Percentiles rank a stretch among this genome's conserved stretches.
Conservation (phyloP, 2,888 invertebrate genomes). For the Tetrapedia diversipes region DNA sequence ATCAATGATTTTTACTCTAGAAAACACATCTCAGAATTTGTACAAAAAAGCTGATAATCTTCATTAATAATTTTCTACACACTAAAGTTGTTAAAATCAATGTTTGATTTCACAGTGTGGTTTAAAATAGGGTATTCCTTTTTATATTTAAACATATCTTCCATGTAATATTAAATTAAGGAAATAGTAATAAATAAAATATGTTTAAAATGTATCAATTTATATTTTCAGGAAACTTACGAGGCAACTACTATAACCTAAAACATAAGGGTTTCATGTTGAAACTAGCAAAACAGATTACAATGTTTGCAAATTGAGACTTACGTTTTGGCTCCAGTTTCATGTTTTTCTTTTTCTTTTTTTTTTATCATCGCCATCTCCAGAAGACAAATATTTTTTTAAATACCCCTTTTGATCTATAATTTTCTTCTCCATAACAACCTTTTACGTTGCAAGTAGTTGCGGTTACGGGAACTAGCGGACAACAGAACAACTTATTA, state of each 20-base stretch:
- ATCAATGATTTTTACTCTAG: constrained; percentile 92
- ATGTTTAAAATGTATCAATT: constrained; percentile 20
- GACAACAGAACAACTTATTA: neutral
- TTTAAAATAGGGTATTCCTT: constrained; percentile 17
- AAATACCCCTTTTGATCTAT: constrained; percentile 91
- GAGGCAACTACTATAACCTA: constrained; percentile 74
- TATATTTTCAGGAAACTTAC: constrained; percentile 31
- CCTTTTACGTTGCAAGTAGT: neutral
- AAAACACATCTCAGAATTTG: constrained; percentile 76
- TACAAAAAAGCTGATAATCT: constrained; percentile 31
- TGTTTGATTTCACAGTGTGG: constrained; percentile 1
- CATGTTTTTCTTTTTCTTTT: constrained; percentile 86
- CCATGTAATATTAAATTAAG: constrained; percentile 12
- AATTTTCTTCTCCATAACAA: constrained; percentile 77
- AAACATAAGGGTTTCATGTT: constrained; percentile 68
- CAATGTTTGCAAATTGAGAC: constrained; percentile 58
- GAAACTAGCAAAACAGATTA: constrained; percentile 40
- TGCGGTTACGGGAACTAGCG: too few species aligned
- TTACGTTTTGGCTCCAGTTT: constrained; percentile 77
- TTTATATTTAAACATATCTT: constrained; percentile 11
- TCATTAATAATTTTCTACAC: constrained; percentile 21
- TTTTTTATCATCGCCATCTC: constrained; percentile 86
- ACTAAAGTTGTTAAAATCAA: constrained; percentile 18
- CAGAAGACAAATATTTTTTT: constrained; percentile 89
- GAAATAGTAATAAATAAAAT: constrained; percentile 13